phyloP scores from a whole-genome alignment of 2,888 invertebrate species.

The Amblyjoppa proteus region DNA sequence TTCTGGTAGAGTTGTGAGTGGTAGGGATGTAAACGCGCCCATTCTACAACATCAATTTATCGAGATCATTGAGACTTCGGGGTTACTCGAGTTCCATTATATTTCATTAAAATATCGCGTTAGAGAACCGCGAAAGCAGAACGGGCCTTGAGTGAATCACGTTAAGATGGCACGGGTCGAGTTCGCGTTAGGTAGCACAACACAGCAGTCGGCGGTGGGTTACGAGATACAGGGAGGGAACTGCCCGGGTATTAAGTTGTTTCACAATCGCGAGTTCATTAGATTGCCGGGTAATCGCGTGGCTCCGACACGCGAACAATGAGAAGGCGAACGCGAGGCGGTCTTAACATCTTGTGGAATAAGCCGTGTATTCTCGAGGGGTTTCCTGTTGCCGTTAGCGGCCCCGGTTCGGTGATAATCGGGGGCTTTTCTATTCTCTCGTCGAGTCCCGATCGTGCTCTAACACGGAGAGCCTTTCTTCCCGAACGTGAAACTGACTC shows the following conservation, averaged over 20 bases:
- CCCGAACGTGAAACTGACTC: background rate
- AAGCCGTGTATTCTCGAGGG: slow-evolving; percentile 33
- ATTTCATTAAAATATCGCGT: slow-evolving; percentile 4
- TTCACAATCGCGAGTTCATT: slow-evolving; percentile 47
- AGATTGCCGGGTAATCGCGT: slow-evolving; percentile 48
- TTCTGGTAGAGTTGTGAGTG: no score
- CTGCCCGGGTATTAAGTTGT: slow-evolving; percentile 51
- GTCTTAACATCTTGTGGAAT: slow-evolving; percentile 39
- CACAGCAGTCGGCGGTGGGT: background rate
- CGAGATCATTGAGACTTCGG: no score
- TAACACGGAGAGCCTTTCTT: background rate
- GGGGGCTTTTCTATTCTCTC: slow-evolving; percentile 5
- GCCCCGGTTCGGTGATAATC: background rate
- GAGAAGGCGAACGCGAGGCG: background rate
- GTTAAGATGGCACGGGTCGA: background rate
- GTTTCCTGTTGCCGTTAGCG: background rate
- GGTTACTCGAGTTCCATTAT: background rate
- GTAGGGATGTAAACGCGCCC: no score
- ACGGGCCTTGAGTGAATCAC: slow-evolving; percentile 12
- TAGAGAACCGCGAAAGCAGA: background rate
- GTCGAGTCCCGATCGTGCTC: background rate
- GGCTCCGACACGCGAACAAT: slow-evolving; percentile 59
- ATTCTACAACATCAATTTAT: no score
- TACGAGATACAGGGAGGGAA: background rate
- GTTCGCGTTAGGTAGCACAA: slow-evolving; percentile 28